These are phyloP conservation scores for Spinus pinus DNA, from an alignment of 2,797 vertebrate genomes.

Conservation along the genomic window DNA sequence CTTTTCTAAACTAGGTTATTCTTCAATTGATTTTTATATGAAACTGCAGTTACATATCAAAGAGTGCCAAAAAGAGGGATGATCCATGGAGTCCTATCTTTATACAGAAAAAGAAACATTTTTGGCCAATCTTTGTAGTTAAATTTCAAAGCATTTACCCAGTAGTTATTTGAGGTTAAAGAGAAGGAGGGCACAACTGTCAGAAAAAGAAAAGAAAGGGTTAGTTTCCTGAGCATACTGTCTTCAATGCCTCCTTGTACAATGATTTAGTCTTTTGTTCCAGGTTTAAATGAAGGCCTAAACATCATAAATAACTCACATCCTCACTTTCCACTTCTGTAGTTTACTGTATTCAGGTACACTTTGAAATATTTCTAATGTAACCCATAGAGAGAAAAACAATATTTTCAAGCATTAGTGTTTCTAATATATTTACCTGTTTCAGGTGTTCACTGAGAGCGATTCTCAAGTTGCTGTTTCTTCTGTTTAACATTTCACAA, in stretches of 20 bases:
- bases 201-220: not conserved
- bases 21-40: not conserved
- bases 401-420: not conserved
- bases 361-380: not conserved
- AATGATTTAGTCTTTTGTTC: not conserved
- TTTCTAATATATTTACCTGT: constrained; percentile 81
- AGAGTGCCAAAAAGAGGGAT: not conserved
- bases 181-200: not conserved
- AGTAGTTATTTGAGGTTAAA: not conserved
- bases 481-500: constrained; percentile 92
- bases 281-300: not conserved
- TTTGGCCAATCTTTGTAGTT: not conserved
- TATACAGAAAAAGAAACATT: not conserved
- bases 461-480: constrained; percentile 92
- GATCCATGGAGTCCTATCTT: not conserved
- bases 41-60: not conserved
- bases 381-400: not conserved
- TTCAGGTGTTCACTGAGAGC: constrained; percentile 96
- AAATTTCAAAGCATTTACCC: not conserved
- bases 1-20: not conserved
- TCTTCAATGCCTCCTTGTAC: not conserved
- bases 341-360: not conserved
- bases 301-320: not conserved
- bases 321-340: not conserved
- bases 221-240: not conserved